Base-by-base conservation (phyloP, 92 coral and sea anemone genomes). In the Epizoanthus ramosus region DNA sequence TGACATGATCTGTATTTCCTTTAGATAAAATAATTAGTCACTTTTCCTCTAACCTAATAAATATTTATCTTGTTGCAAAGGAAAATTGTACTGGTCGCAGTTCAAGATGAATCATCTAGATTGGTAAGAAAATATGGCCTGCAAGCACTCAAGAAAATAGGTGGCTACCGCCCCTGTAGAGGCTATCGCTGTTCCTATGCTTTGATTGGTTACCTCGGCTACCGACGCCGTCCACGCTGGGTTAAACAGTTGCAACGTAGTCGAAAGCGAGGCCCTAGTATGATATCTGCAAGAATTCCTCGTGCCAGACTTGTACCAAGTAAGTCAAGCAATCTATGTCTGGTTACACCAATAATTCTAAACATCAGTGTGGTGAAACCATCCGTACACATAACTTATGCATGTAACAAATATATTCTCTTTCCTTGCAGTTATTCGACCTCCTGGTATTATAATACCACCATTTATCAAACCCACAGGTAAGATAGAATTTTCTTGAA, bases 41-140 rank as follows among this genome's bases (percentile, higher is more conserved):
- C 5, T 47, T 47, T 47, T 47, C 9, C 14, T 47, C 15, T 47
- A 47, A 47, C 15, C 54, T 47, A 47, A 47, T 47, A 47, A 47
- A 8, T 47, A 47, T 47, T 47, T 47, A 47, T 47, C 0, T 77
- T 77, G 63, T 39, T 77, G 14, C 58, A 9, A 21, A 77, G 82
- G 71, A 77, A 77, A 77, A 77, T 77, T 77, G 82, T 77, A 25
- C 56, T 77, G 21, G 82, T 77, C 17, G 71, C 82, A 60, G 82
- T 77, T 61, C 71, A 77, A 77, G 71, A 77, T 77, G 82, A 61
- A 22, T 58, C 71, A 24, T 63, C 82, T 1, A 61, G 59, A 14
- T 16, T 35, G 1, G 17, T 77, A 16, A 61, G 58, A 23, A 77
- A 77, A 2, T 14, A 43, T 14, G 82, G 82, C 6, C 23, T 77